These are phyloP conservation scores for Periophthalmodon schlosseri DNA, from an alignment of 2,113 vertebrate species.

Conservation along the genomic window DNA sequence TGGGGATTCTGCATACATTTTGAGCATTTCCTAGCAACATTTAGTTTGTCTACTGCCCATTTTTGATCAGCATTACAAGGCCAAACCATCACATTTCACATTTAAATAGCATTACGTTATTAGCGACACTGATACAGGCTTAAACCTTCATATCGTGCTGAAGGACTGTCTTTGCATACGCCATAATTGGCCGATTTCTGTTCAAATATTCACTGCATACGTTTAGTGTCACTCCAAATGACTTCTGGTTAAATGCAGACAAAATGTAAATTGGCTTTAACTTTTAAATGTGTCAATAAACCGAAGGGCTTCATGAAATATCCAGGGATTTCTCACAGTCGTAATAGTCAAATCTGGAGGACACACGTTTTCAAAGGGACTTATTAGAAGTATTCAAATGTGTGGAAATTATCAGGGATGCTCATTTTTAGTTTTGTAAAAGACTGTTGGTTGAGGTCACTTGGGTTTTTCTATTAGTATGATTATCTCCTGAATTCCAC, in stretches of 20 bases:
- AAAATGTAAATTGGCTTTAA: not conserved
- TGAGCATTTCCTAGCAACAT: constrained; percentile 56
- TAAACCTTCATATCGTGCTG: too few species aligned
- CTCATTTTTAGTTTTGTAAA: too few species aligned
- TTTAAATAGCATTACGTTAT: too few species aligned
- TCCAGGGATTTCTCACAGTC: not conserved
- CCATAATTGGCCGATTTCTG: not conserved
- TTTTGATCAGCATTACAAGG: constrained; percentile 66
- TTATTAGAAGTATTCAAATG: not conserved
- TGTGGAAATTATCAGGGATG: too few species aligned
- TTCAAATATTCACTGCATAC: not conserved
- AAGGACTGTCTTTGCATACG: too few species aligned
- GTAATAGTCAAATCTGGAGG: not conserved
- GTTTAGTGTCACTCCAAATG: not conserved
- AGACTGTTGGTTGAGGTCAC: too few species aligned
- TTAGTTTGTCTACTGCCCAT: constrained; percentile 23
- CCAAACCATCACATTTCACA: constrained; percentile 8
- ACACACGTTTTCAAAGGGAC: not conserved
- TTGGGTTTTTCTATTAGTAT: too few species aligned
- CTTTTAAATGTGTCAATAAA: not conserved
- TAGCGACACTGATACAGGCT: too few species aligned
- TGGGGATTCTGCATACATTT: constrained; percentile 60
- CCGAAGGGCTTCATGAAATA: not conserved
- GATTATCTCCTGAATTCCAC: too few species aligned
- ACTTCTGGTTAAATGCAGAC: not conserved